These are phyloP conservation scores for Harmothoe impar DNA, from an alignment of 2,888 invertebrate genomes.

Conservation along the genomic window DNA sequence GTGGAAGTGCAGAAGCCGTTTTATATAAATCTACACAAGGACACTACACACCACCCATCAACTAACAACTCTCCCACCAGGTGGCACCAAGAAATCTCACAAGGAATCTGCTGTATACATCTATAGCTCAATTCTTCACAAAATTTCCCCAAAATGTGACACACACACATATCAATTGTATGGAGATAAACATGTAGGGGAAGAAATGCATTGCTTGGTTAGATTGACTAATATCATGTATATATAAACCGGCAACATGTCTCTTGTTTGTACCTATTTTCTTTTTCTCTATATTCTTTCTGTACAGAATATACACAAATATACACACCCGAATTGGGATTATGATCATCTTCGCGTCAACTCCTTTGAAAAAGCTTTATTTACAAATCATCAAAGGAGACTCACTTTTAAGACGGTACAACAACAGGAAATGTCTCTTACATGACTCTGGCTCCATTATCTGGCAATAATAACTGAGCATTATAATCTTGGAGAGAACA, in stretches of 20 bases:
- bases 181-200: background rate
- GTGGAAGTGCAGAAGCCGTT: constrained; percentile 17
- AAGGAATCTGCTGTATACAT: background rate
- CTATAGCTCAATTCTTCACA: background rate
- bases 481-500: background rate
- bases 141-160: background rate
- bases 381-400: constrained; percentile 22
- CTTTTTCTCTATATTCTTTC: background rate
- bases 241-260: background rate
- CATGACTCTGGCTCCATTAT: background rate
- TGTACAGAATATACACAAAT: constrained; percentile 57
- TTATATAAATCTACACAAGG: constrained; percentile 37
- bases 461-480: background rate
- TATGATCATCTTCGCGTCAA: background rate
- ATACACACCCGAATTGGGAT: background rate
- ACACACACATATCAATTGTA: background rate
- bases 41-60: constrained; percentile 20
- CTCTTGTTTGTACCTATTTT: background rate
- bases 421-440: background rate
- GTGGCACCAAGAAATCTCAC: background rate
- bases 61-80: background rate
- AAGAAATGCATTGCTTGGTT: constrained; percentile 46
- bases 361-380: background rate
- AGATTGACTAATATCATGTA: background rate
- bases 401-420: background rate